phyloP scores from a whole-genome alignment of 2,113 vertebrate species.

The Chlamydotis undulata region DNA sequence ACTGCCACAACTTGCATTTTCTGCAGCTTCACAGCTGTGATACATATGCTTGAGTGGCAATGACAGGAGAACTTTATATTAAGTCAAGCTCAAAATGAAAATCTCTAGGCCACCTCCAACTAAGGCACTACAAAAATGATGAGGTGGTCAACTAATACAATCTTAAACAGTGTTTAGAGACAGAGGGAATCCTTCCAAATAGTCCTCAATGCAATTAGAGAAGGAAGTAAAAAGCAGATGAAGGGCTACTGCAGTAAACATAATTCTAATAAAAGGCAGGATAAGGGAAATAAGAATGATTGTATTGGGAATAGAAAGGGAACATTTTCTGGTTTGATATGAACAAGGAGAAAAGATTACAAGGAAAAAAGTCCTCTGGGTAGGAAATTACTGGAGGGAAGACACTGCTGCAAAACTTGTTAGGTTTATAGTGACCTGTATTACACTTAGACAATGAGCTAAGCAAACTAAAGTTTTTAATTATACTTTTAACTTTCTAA shows the following conservation, averaged over 20 bases:
- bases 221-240: neutral
- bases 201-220: neutral
- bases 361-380: neutral
- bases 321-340: neutral
- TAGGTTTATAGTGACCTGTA: neutral
- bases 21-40: slow-evolving; percentile 35
- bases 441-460: neutral
- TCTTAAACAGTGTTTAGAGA: slow-evolving; percentile 33
- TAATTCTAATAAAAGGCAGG: neutral
- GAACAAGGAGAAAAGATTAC: neutral
- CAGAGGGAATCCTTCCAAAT: neutral
- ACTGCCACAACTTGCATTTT: neutral
- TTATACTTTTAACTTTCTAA: neutral
- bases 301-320: neutral
- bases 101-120: neutral
- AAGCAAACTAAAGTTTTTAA: neutral
- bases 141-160: neutral
- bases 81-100: slow-evolving; percentile 32
- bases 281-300: neutral
- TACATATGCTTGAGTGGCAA: slow-evolving; percentile 36
- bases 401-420: neutral
- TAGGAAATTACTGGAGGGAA: neutral
- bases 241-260: neutral
- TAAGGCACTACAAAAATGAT: neutral
- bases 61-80: slow-evolving; percentile 20